Evolutionary conservation across 2,797 vertebrate species (phyloP).

Genomic region (Acanthis flammea): DNA sequence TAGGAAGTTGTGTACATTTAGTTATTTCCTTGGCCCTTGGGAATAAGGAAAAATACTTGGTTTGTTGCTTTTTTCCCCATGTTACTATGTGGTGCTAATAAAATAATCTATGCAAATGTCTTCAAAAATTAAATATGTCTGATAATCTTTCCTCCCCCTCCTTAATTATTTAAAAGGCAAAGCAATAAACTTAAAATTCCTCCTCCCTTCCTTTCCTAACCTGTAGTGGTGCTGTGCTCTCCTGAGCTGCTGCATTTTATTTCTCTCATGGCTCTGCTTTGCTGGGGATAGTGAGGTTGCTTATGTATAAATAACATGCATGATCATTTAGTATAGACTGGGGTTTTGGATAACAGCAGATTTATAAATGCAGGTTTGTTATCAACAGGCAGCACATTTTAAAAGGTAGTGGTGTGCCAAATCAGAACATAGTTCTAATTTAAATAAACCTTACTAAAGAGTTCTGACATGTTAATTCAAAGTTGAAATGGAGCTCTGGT

Average conservation of each 20-base stretch:
- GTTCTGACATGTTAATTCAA: not conserved
- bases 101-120: not conserved
- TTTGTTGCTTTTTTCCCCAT: fast-evolving
- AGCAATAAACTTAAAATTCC: not conserved
- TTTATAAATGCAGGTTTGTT: not conserved
- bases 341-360: not conserved
- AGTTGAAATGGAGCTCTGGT: not conserved
- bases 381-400: constrained; percentile 46
- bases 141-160: fast-evolving
- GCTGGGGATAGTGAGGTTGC: not conserved
- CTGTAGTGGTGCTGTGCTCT: not conserved
- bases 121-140: not conserved
- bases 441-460: not conserved
- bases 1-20: not conserved
- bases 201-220: not conserved
- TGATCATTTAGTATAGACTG: not conserved
- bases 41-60: not conserved
- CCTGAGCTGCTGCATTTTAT: not conserved
- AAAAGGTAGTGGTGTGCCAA: constrained; percentile 24
- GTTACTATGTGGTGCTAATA: not conserved
- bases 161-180: not conserved
- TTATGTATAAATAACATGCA: constrained; percentile 28
- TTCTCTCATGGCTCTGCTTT: not conserved
- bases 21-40: not conserved
- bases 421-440: constrained; percentile 3